Conservation (phyloP, 2,113 vertebrate species). For the Dipodomys merriami region DNA sequence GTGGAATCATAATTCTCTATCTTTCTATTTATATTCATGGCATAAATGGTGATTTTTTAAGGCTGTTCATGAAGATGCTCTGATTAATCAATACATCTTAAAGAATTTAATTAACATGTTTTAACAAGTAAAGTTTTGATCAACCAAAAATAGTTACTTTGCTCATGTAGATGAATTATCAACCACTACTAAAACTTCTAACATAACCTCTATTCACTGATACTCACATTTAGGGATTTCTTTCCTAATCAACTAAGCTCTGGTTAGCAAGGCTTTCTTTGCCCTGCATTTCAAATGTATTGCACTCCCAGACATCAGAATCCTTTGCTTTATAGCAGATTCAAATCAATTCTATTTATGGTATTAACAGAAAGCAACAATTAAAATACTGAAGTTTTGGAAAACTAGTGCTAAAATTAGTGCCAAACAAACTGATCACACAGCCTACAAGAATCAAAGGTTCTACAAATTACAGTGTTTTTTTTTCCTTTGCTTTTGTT, state of each 20-base stretch:
- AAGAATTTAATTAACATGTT: slow-evolving; percentile 35
- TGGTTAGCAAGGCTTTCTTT: neutral
- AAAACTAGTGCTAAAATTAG: neutral
- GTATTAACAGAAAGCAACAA: slow-evolving; percentile 55
- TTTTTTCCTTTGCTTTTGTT: slow-evolving; percentile 45
- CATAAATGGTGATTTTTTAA: slow-evolving; percentile 72
- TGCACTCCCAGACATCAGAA: neutral
- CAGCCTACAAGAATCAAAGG: neutral
- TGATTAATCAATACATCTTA: slow-evolving; percentile 54
- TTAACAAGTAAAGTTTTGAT: slow-evolving; percentile 63
- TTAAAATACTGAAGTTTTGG: neutral
- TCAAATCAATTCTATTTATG: slow-evolving; percentile 53
- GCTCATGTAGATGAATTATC: neutral
- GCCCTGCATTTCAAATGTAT: neutral
- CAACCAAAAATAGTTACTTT: neutral
- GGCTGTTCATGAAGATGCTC: slow-evolving; percentile 22
- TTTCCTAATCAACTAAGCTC: neutral
- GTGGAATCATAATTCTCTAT: slow-evolving; percentile 75
- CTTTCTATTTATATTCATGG: slow-evolving; percentile 67
- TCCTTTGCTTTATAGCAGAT: neutral
- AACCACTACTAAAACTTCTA: neutral
- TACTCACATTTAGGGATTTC: neutral
- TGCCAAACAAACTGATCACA: neutral
- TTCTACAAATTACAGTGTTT: slow-evolving; percentile 6
- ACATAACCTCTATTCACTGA: neutral